Evolutionary conservation across 2,113 vertebrate species (phyloP).

Genomic region (Plectropomus leopardus): DNA sequence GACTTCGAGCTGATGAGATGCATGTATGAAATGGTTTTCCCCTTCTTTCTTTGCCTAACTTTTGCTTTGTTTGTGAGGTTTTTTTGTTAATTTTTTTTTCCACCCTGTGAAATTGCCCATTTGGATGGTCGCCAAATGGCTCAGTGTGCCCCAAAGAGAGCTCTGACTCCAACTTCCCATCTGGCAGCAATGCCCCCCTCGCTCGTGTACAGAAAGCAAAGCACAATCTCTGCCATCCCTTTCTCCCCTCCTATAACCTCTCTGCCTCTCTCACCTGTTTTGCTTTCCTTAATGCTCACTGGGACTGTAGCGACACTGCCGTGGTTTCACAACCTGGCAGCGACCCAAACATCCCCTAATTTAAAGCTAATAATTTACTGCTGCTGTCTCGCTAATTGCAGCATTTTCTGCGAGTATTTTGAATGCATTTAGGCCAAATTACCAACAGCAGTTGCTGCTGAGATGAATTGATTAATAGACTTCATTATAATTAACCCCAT

Average conservation of each 20-base stretch:
- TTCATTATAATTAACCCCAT: conserved; percentile 71
- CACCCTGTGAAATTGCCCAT: conserved; percentile 61
- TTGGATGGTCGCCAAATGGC: conserved; percentile 73
- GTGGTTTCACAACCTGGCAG: conserved; percentile 40
- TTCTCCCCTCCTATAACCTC: conserved; percentile 4
- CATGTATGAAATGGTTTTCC: conserved; percentile 39
- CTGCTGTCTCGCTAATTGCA: conserved; percentile 59
- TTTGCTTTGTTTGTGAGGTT: conserved; percentile 48
- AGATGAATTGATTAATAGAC: conserved; percentile 67
- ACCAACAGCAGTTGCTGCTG: conserved; percentile 53
- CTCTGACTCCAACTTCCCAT: conserved; percentile 67
- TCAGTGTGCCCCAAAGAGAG: conserved; percentile 61
- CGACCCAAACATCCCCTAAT: conserved; percentile 37
- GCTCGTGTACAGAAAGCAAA: conserved; percentile 53
- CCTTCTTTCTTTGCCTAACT: conserved; percentile 30
- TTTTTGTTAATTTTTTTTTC: conserved; percentile 4
- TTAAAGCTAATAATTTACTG: conserved; percentile 48
- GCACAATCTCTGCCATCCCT: conserved; percentile 1
- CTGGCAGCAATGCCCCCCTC: conserved; percentile 50
- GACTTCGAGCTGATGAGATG: conserved; percentile 42
- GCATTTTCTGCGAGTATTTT: conserved; percentile 40
- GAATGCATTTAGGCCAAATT: conserved; percentile 68
- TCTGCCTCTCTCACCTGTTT: conserved; percentile 37
- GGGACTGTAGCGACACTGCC: conserved; percentile 18
- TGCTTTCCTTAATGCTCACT: conserved; percentile 60